Percentiles rank a stretch among this genome's conserved stretches.
Conservation (phyloP, 2,888 invertebrate genomes). For the Cenopis cana region DNA sequence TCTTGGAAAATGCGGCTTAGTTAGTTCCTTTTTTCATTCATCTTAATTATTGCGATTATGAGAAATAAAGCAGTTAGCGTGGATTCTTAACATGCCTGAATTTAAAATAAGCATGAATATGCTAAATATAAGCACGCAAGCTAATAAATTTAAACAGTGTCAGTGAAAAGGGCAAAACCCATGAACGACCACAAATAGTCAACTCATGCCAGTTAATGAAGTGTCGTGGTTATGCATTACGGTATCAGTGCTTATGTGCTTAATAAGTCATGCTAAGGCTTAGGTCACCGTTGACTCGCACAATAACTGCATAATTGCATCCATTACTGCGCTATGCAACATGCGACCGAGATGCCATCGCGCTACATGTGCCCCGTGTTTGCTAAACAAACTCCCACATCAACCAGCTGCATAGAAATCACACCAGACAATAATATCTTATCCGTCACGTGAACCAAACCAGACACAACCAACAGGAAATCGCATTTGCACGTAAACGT, state of each 20-base stretch:
- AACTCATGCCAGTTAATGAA: constrained; percentile 37
- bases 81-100: neutral
- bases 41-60: constrained; percentile 12
- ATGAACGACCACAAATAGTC: constrained; percentile 7
- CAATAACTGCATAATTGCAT: constrained; percentile 43
- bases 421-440: constrained; percentile 38
- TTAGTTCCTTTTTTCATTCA: constrained; percentile 12
- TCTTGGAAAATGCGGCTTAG: constrained; percentile 17
- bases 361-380: constrained; percentile 35
- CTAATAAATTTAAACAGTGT: constrained; percentile 8
- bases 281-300: constrained; percentile 38
- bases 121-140: constrained; percentile 20
- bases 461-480: constrained; percentile 39
- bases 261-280: constrained; percentile 43
- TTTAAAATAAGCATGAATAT: constrained; percentile 4
- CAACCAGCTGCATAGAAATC: constrained; percentile 32
- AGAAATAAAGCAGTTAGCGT: constrained; percentile 2
- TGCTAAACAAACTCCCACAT: constrained; percentile 36
- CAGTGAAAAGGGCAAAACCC: neutral
- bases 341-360: constrained; percentile 34
- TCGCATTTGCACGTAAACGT: constrained; percentile 70
- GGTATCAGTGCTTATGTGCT: constrained; percentile 32
- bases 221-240: constrained; percentile 33
- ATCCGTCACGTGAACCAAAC: constrained; percentile 33
- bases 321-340: constrained; percentile 39